These are phyloP conservation scores for Drosophila lutescens DNA, from an alignment of 2,888 invertebrate species.

Conservation along the genomic window DNA sequence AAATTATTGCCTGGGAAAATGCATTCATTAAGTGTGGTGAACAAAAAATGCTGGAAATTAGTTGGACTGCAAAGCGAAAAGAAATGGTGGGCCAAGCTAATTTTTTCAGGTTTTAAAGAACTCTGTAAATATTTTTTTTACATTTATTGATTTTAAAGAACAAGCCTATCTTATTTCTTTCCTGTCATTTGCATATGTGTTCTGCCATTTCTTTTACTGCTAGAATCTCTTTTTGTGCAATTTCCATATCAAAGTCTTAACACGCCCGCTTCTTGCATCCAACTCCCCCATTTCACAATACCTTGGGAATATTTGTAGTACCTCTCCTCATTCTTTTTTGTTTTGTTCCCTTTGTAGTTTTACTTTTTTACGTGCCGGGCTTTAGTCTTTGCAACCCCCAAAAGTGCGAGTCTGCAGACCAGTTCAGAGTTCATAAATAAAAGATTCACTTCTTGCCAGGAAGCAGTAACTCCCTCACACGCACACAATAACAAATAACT, in stretches of 20 bases:
- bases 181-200: background rate
- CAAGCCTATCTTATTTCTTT: background rate
- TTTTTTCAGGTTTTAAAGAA: too few species aligned
- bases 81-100: too few species aligned
- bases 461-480: conserved; percentile 26
- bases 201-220: background rate
- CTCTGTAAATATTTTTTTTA: background rate
- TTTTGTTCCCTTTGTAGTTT: conserved; percentile 43
- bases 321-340: conserved; percentile 8
- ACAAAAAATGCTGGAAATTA: background rate
- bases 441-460: conserved; percentile 63
- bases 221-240: conserved; percentile 5
- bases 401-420: conserved; percentile 11
- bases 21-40: conserved; percentile 5
- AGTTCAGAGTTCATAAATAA: conserved; percentile 72
- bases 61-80: background rate
- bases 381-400: conserved; percentile 46
- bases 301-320: conserved; percentile 28
- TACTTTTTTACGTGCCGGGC: conserved; percentile 50
- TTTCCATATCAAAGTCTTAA: conserved; percentile 63
- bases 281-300: conserved; percentile 9
- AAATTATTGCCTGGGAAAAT: conserved; percentile 25
- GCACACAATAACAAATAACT: conserved; percentile 54
- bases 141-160: background rate
- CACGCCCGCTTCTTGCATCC: conserved; percentile 16